These are phyloP conservation scores for Acanthococcus lagerstroemiae DNA, from an alignment of 2,888 invertebrate species.

Conservation along the genomic window DNA sequence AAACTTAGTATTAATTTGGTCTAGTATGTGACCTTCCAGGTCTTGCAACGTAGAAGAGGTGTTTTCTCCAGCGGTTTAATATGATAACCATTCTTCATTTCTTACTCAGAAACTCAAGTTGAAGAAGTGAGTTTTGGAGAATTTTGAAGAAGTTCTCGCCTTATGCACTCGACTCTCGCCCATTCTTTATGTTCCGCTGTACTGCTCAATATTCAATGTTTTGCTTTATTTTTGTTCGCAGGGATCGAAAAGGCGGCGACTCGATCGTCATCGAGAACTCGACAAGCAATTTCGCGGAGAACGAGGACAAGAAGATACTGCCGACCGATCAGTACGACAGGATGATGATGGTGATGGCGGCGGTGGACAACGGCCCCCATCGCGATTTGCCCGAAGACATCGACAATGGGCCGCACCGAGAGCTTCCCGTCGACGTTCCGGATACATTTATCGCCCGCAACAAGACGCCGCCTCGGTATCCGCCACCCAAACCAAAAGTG, in stretches of 20 bases:
- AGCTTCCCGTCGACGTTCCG: slow-evolving; percentile 98
- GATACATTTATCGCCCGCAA: slow-evolving; percentile 83
- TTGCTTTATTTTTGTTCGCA: background rate
- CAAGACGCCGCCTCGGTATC: slow-evolving; percentile 85
- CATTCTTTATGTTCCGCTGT: too few relatives aligned
- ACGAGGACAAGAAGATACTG: slow-evolving; percentile 17
- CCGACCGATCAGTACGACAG: slow-evolving; percentile 25
- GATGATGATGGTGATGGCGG: slow-evolving; percentile 32
- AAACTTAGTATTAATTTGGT: too few relatives aligned
- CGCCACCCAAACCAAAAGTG: slow-evolving; percentile 49
- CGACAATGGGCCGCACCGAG: slow-evolving; percentile 67
- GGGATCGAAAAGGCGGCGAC: slow-evolving; percentile 22
- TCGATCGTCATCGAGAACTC: slow-evolving; percentile 14
- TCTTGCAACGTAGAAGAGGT: too few relatives aligned
- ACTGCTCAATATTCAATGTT: background rate
- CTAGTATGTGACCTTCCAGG: too few relatives aligned
- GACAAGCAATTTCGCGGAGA: slow-evolving; percentile 1
- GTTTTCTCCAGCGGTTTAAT: too few relatives aligned
- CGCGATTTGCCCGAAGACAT: slow-evolving; percentile 35
- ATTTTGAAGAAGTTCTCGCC: too few relatives aligned
- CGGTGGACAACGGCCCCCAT: slow-evolving; percentile 28
- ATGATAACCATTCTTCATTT: too few relatives aligned
- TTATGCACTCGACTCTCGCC: too few relatives aligned
- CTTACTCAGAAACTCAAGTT: too few relatives aligned
- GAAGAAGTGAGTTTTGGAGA: too few relatives aligned